Evolutionary conservation across 2,888 invertebrate genomes (phyloP).

Genomic region (Melieria picta): DNA sequence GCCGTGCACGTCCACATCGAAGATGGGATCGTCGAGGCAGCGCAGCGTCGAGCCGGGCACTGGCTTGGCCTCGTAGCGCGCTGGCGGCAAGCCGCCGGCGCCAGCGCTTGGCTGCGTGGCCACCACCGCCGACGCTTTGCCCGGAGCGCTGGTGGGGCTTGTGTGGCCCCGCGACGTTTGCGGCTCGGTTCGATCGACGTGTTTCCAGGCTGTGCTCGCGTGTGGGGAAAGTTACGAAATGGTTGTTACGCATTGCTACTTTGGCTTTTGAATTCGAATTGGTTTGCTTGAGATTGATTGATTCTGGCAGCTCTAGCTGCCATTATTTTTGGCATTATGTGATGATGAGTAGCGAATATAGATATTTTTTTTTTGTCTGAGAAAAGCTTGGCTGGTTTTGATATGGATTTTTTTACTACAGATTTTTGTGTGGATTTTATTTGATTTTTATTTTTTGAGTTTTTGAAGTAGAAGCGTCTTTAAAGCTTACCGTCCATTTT

Average conservation of each 20-base stretch:
- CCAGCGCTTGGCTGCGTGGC: constrained; percentile 47
- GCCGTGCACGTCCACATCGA: constrained; percentile 59
- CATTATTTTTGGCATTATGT: constrained; percentile 49
- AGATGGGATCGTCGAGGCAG: constrained; percentile 70
- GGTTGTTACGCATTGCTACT: constrained; percentile 46
- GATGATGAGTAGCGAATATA: constrained; percentile 52
- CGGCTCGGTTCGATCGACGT: constrained; percentile 41
- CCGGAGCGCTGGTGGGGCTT: constrained; percentile 52
- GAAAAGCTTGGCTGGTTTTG: constrained; percentile 44
- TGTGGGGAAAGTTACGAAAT: constrained; percentile 56
- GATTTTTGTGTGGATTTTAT: constrained; percentile 43
- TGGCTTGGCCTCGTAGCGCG: constrained; percentile 56
- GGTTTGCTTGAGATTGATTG: constrained; percentile 8
- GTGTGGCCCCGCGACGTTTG: constrained; percentile 44
- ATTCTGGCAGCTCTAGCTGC: constrained; percentile 5
- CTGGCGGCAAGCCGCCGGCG: constrained; percentile 43
- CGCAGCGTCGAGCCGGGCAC: constrained; percentile 68
- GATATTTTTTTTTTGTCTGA: constrained; percentile 43
- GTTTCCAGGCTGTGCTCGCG: constrained; percentile 55
- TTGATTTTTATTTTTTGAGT: constrained; percentile 40
- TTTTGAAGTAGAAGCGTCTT: constrained; percentile 56
- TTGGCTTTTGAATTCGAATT: constrained; percentile 18
- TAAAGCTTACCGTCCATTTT: constrained; percentile 69
- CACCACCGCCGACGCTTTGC: constrained; percentile 45
- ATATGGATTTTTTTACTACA: constrained; percentile 38